Evolutionary conservation across 2,113 vertebrate genomes (phyloP).

Genomic region (Rhagologus leucostigma): DNA sequence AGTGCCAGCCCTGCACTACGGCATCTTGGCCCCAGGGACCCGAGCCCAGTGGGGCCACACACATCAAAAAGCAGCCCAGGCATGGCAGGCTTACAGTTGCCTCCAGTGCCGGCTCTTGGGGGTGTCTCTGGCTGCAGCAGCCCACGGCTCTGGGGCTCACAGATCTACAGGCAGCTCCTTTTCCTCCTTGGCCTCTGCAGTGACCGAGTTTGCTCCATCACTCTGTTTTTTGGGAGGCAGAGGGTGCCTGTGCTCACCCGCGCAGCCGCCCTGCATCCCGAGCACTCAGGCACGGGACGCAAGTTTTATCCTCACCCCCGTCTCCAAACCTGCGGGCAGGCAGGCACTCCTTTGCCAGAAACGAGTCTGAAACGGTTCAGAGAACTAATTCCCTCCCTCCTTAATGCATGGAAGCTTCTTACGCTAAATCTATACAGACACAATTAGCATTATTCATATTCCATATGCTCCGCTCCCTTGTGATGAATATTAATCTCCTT

Average conservation of each 20-base stretch:
- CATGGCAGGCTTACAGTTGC: not conserved
- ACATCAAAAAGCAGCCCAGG: not conserved
- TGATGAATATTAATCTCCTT: conserved; percentile 69
- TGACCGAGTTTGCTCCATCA: not conserved
- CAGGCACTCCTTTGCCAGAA: not conserved
- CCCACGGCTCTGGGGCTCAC: not conserved
- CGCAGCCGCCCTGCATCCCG: accelerated
- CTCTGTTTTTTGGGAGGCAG: not conserved
- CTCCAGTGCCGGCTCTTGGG: not conserved
- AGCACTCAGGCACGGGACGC: not conserved
- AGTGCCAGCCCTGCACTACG: not conserved
- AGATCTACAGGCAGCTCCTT: not conserved
- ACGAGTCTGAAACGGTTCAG: conserved; percentile 23
- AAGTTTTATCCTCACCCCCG: not conserved
- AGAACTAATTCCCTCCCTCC: conserved; percentile 49
- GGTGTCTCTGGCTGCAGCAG: not conserved
- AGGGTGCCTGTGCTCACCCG: accelerated
- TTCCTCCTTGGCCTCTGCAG: not conserved
- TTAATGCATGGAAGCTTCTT: conserved; percentile 62
- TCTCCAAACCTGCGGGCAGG: not conserved
- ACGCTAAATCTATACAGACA: conserved; percentile 67
- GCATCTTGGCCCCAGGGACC: not conserved
- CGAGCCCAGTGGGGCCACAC: not conserved
- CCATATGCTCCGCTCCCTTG: conserved; percentile 64
- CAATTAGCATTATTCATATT: conserved; percentile 74